phyloP scores from a whole-genome alignment of 2,888 invertebrate genomes.

The Aleiodes leptofemur region DNA sequence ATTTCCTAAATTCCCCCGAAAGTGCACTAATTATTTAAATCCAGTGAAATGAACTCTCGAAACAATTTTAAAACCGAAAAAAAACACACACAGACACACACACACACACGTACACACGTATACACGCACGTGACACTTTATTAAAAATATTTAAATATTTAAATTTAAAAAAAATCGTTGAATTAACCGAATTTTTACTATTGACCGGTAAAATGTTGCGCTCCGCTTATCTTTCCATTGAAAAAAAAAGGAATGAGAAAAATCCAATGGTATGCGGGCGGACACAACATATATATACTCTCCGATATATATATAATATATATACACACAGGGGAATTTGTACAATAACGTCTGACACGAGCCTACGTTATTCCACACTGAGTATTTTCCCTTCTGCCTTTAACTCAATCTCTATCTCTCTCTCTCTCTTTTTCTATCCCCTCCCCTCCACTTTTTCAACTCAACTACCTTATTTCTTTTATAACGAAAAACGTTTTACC shows the following conservation, averaged over 20 bases:
- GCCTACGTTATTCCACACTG: constrained; percentile 52
- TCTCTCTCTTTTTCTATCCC: constrained; percentile 2
- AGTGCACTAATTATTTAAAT: too few species aligned
- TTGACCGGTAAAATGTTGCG: constrained; percentile 44
- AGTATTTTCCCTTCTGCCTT: constrained; percentile 35
- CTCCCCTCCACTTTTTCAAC: too few species aligned
- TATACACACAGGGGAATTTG: constrained; percentile 56
- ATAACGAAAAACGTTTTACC: constrained; percentile 54
- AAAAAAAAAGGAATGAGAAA: constrained; percentile 65
- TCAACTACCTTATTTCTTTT: constrained; percentile 6
- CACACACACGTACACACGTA: too few species aligned
- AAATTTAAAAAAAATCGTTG: too few species aligned
- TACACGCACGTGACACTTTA: constrained; percentile 9
- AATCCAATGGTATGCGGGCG: constrained; percentile 71
- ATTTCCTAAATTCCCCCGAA: too few species aligned
- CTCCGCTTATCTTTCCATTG: constrained; percentile 65
- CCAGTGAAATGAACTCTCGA: too few species aligned
- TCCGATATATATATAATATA: neutral
- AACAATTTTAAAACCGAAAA: too few species aligned
- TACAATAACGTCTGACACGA: constrained; percentile 67
- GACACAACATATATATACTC: constrained; percentile 55
- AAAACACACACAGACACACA: too few species aligned
- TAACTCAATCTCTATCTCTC: constrained; percentile 49
- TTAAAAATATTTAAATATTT: too few species aligned
- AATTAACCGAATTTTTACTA: neutral